phyloP scores from a whole-genome alignment of 2,888 invertebrate species.

The Oxyscelio sp. region DNA sequence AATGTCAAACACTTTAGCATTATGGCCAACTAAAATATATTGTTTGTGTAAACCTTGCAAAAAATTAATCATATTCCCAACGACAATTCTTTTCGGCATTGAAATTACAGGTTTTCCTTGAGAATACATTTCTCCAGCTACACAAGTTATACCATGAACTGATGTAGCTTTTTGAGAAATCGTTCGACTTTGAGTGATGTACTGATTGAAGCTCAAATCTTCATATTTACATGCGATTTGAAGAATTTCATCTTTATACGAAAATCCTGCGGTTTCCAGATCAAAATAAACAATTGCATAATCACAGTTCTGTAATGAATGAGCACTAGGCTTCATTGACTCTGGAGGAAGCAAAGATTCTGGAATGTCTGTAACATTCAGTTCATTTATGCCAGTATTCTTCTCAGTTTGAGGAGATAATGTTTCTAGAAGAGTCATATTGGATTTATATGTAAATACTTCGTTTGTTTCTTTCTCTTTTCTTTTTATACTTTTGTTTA shows the following conservation, averaged over 20 bases:
- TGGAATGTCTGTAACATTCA: no score
- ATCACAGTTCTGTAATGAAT: not conserved
- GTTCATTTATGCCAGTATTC: no score
- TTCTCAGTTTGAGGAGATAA: no score
- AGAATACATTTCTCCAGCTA: not conserved
- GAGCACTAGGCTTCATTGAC: not conserved
- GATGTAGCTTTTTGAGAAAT: slow-evolving; percentile 1
- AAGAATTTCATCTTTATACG: slow-evolving; percentile 48
- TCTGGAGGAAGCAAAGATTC: no score
- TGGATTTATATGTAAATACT: slow-evolving; percentile 32
- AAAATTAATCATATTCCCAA: not conserved
- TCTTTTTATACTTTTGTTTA: slow-evolving; percentile 35
- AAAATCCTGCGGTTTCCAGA: slow-evolving; percentile 49
- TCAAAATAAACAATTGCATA: slow-evolving; percentile 52
- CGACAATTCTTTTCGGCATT: not conserved
- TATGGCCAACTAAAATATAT: not conserved
- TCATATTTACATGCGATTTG: slow-evolving; percentile 49
- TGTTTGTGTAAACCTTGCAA: not conserved
- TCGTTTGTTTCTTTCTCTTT: slow-evolving; percentile 32
- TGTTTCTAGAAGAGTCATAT: slow-evolving; percentile 38
- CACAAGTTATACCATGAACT: no score
- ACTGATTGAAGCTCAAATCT: slow-evolving; percentile 8
- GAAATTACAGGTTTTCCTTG: not conserved
- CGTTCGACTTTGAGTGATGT: slow-evolving; percentile 40
- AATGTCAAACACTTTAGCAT: not conserved